phyloP scores from a whole-genome alignment of 2,797 vertebrate species.

The Chloroceryle inda region DNA sequence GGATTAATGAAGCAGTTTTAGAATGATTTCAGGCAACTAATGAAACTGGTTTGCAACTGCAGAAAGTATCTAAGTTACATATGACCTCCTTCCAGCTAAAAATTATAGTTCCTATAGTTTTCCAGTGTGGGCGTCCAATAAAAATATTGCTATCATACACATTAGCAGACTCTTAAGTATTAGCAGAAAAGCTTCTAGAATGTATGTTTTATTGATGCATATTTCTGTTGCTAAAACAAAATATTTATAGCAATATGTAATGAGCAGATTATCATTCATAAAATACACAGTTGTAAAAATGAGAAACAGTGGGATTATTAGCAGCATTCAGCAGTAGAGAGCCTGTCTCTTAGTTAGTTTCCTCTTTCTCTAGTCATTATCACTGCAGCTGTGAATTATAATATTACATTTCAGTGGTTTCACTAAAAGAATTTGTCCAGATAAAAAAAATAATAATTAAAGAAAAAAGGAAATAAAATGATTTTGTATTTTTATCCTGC shows the following conservation, averaged over 20 bases:
- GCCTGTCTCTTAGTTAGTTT: constrained; percentile 50
- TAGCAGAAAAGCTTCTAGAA: constrained; percentile 37
- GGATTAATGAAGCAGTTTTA: constrained; percentile 68
- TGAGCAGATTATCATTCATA: constrained; percentile 63
- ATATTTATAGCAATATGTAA: constrained; percentile 68
- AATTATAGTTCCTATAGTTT: constrained; percentile 36
- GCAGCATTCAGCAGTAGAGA: constrained; percentile 26
- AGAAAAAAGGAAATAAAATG: neutral
- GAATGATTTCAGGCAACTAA: constrained; percentile 54
- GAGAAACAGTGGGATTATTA: constrained; percentile 66
- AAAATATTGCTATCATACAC: neutral
- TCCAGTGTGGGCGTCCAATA: neutral
- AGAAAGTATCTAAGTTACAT: constrained; percentile 34
- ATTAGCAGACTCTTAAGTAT: constrained; percentile 18
- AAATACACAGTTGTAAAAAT: constrained; percentile 67
- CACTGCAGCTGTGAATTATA: constrained; percentile 40
- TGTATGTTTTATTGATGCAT: constrained; percentile 44
- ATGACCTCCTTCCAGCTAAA: constrained; percentile 53
- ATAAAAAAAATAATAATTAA: constrained; percentile 37
- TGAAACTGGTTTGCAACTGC: constrained; percentile 60
- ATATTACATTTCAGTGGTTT: constrained; percentile 30
- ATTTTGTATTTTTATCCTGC: neutral
- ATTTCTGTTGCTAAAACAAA: constrained; percentile 59
- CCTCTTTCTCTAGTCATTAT: constrained; percentile 51
- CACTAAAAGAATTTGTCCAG: constrained; percentile 19